phyloP scores from a whole-genome alignment of 2,888 invertebrate species.

The Pandemis heparana region DNA sequence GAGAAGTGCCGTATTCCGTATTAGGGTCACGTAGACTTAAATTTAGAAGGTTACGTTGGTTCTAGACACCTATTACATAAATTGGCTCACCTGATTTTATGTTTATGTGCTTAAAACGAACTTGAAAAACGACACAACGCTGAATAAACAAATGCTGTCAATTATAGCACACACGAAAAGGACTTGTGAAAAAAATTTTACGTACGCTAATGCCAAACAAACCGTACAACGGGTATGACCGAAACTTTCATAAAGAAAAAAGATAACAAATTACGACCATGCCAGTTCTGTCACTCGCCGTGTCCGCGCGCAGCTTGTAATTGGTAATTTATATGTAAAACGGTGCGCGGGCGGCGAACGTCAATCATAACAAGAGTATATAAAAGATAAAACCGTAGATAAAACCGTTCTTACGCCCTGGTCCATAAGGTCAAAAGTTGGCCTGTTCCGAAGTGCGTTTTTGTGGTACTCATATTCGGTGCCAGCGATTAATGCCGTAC shows the following conservation, averaged over 20 bases:
- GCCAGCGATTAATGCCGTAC: constrained; percentile 49
- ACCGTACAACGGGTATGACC: background rate
- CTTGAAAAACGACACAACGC: too few relatives aligned
- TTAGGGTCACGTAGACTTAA: background rate
- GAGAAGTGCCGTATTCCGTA: constrained; percentile 8
- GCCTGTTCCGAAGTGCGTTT: background rate
- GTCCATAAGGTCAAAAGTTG: background rate
- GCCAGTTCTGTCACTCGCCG: constrained; percentile 57
- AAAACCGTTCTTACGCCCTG: background rate
- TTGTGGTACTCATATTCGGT: constrained; percentile 1
- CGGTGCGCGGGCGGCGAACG: constrained; percentile 68
- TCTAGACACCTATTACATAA: background rate
- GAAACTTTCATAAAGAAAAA: constrained; percentile 39
- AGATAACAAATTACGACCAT: constrained; percentile 48
- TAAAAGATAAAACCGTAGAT: background rate
- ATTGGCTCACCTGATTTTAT: background rate
- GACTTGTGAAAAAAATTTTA: background rate
- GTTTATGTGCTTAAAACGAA: background rate
- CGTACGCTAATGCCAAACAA: background rate
- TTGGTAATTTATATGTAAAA: constrained; percentile 84
- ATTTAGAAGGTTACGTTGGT: background rate
- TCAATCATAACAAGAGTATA: constrained; percentile 61
- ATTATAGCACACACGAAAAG: background rate
- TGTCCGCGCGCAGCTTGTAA: constrained; percentile 57
- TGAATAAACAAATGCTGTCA: background rate